Conservation (phyloP, 2,113 vertebrate genomes). For the Chascanopsetta lugubris region DNA sequence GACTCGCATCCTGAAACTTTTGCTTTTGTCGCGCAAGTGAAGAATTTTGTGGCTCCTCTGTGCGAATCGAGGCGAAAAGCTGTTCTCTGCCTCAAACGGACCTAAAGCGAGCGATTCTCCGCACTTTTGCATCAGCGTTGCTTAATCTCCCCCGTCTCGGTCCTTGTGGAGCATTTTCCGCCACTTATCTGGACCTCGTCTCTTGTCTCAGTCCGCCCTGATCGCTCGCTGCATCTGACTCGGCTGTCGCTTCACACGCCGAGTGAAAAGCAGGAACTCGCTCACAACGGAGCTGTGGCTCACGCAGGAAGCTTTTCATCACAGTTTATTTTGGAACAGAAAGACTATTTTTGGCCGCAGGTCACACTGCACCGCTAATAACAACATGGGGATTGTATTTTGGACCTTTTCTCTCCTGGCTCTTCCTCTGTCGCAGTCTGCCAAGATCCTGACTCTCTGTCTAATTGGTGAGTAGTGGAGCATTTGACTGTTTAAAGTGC, state of each 20-base stretch:
- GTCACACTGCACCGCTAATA: constrained; percentile 10
- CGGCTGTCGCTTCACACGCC: neutral
- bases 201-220: neutral
- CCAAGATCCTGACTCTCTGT: constrained; percentile 70
- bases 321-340: constrained; percentile 30
- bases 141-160: neutral
- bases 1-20: neutral
- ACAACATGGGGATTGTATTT: constrained; percentile 53
- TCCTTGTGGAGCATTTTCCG: neutral
- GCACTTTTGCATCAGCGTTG: too few species aligned
- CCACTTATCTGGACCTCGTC: neutral
- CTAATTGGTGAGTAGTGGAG: constrained; percentile 70
- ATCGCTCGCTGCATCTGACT: constrained; percentile 6
- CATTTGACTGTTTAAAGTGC: neutral
- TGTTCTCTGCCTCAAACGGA: neutral
- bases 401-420: constrained; percentile 62
- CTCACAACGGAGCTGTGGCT: neutral
- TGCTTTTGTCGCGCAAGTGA: neutral
- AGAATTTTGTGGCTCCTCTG: neutral
- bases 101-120: too few species aligned
- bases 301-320: constrained; percentile 6
- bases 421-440: constrained; percentile 61
- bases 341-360: constrained; percentile 22
- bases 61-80: neutral
- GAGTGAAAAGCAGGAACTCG: neutral